Evolutionary conservation across 2,797 vertebrate species (phyloP).

Genomic region (Halcyon smyrnensis): DNA sequence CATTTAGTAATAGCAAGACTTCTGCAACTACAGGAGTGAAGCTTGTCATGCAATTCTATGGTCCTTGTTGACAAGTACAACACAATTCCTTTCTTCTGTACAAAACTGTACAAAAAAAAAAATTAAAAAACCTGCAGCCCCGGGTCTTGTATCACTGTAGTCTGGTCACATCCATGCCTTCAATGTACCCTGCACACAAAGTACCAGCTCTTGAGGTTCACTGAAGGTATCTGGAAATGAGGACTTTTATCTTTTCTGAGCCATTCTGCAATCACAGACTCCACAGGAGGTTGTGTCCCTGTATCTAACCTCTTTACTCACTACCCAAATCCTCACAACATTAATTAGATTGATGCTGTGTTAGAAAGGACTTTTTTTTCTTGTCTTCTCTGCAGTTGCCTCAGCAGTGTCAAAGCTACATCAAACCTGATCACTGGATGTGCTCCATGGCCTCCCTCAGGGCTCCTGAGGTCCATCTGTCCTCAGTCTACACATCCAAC

Average conservation of each 20-base stretch:
- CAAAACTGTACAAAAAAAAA: background rate
- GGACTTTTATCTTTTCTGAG: constrained; percentile 21
- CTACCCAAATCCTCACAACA: constrained; percentile 38
- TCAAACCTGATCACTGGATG: constrained; percentile 32
- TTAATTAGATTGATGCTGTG: constrained; percentile 52
- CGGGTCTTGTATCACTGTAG: background rate
- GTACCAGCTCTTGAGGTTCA: background rate
- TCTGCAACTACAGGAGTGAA: background rate
- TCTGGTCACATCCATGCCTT: background rate
- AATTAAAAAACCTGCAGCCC: background rate
- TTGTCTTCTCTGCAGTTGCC: constrained; percentile 11
- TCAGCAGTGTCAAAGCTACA: constrained; percentile 35
- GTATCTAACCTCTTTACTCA: constrained; percentile 57
- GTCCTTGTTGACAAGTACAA: background rate
- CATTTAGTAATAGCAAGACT: background rate
- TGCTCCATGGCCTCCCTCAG: constrained; percentile 26
- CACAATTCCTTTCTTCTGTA: background rate
- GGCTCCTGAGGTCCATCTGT: constrained; percentile 2
- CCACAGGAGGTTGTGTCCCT: constrained; percentile 40
- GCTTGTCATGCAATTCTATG: background rate
- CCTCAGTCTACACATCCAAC: constrained; percentile 11
- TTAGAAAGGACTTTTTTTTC: constrained; percentile 24
- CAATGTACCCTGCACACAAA: background rate
- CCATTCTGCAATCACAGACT: constrained; percentile 46
- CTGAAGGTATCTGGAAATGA: constrained; percentile 11